Evolutionary conservation across 2,797 vertebrate genomes (phyloP).

Genomic region (Denticeps clupeoides): DNA sequence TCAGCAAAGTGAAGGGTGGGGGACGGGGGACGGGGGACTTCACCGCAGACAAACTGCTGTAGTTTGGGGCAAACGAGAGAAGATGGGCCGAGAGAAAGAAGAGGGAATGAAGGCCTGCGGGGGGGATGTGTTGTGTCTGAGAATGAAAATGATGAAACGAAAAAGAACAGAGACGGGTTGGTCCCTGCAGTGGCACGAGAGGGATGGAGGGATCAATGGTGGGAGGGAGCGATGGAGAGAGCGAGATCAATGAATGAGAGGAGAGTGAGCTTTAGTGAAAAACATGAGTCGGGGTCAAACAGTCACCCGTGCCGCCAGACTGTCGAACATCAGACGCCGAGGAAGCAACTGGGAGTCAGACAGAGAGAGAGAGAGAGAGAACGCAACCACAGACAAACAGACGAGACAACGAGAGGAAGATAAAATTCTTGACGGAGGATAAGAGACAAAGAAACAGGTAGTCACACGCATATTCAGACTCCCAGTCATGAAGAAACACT

Average conservation of each 20-base stretch:
- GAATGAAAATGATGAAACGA: slow-evolving; percentile 12
- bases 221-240: not conserved
- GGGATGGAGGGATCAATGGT: slow-evolving; percentile 18
- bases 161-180: not conserved
- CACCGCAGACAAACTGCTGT: not conserved
- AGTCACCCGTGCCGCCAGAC: slow-evolving; percentile 34
- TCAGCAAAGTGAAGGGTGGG: not conserved
- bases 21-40: not conserved
- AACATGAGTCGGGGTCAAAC: slow-evolving; percentile 35
- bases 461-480: slow-evolving; percentile 5
- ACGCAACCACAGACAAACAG: slow-evolving; percentile 17
- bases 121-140: slow-evolving; percentile 18
- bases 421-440: no score
- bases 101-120: not conserved
- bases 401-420: not conserved
- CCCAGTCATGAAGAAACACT: not conserved
- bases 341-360: slow-evolving; percentile 23
- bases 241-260: not conserved
- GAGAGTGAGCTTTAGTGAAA: no score
- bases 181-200: not conserved
- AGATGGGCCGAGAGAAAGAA: not conserved
- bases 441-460: not conserved
- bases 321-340: slow-evolving; percentile 33
- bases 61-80: no score
- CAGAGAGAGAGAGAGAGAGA: slow-evolving; percentile 33